A percentile compares a stretch with the other conserved stretches of the same genome.
Evolutionary conservation across 2,888 invertebrate genomes (phyloP).

Genomic region (Spilosoma lubricipeda): DNA sequence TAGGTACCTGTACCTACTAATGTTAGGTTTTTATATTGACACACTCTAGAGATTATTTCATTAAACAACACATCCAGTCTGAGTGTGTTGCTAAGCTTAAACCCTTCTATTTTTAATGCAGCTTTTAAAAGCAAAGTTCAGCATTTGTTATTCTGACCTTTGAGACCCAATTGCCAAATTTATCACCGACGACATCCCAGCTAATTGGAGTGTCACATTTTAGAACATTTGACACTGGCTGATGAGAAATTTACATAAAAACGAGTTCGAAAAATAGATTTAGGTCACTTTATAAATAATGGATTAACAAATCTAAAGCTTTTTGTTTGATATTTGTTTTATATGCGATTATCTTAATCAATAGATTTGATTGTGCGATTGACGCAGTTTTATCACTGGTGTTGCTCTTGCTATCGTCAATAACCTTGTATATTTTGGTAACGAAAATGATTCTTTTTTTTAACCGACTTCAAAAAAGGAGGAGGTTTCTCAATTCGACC

Average conservation of each 20-base stretch:
- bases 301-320: neutral
- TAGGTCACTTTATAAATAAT: neutral
- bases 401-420: neutral
- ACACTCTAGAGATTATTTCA: too few relatives aligned
- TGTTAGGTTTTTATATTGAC: too few relatives aligned
- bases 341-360: neutral
- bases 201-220: constrained; percentile 13
- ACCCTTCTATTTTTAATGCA: neutral
- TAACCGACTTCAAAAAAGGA: too few relatives aligned
- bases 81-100: neutral
- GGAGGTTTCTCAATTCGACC: too few relatives aligned
- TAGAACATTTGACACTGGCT: constrained; percentile 1
- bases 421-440: neutral
- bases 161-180: constrained; percentile 7
- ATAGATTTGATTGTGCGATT: neutral
- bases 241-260: constrained; percentile 1
- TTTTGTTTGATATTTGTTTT: neutral
- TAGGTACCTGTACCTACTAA: too few relatives aligned
- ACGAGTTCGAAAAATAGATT: neutral
- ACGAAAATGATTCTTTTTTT: too few relatives aligned
- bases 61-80: neutral
- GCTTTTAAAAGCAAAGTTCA: neutral
- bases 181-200: constrained; percentile 5
- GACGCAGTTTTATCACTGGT: neutral
- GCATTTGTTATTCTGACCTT: neutral